Base-by-base conservation (phyloP, 2,113 vertebrate species). In the Neodontobutis hainanensis region DNA sequence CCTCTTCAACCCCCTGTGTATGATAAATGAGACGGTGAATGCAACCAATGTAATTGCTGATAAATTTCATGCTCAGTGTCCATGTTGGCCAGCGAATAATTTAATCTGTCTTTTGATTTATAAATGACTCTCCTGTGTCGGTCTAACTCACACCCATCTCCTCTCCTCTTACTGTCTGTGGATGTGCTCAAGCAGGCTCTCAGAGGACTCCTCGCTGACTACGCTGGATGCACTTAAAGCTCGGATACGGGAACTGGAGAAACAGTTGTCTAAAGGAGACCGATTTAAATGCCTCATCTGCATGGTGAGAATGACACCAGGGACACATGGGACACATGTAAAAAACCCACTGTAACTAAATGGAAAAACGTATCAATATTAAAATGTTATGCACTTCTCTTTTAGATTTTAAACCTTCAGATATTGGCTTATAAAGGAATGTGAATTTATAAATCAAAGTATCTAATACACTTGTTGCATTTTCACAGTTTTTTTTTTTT, bases 231-330 rank as follows among this genome's bases (percentile, higher is more conserved):
- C 95, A 65, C 92, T 99, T 90, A 99, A 98, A 92, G 94, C 93
- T 89, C 95, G 96, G 76, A 97, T 99, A 92, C 94, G 96, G 82
- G 97, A 99, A 88, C 93, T 99, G 91, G 97, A 99, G 92, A 95
- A 96, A 90, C 96, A 99, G 92, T 93, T 99, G 75, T 97, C 95
- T 78, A 95, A 96, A 90, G 97, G 96, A 88, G 95, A 98, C 92
- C 94, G 96, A 81, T 97, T 97, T 93, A 99, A 98, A 95, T 99
- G 97, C 92, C 96, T 99, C 86, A 98, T 99, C 92, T 99, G 97
- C 92, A 98, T 98, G 97, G 97, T 99, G 91, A 95, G 95, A 91
- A 65, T 32, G 38, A 58, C 7, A 56, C 49, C 42, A 36, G 61
- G 15, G 12, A 38, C 32, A 38, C 11, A 1, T 3, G 10, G 19